Evolutionary conservation across 2,113 vertebrate genomes (phyloP).

Genomic region (Albula goreensis): DNA sequence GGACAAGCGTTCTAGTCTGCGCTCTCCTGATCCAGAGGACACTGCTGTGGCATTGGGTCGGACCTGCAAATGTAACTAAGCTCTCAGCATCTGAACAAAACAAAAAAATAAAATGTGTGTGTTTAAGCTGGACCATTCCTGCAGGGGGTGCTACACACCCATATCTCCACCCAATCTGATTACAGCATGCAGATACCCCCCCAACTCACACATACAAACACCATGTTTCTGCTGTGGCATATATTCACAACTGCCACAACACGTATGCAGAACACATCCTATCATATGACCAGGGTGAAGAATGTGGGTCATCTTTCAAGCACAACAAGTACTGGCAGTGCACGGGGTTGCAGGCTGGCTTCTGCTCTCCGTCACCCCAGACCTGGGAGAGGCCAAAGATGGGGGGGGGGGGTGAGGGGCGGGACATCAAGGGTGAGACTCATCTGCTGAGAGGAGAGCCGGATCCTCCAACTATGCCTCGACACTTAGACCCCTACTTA

Average conservation of each 20-base stretch:
- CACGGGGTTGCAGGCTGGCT: neutral
- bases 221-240: constrained; percentile 17
- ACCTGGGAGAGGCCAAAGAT: neutral
- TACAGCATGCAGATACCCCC: neutral
- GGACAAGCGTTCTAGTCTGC: too few relatives aligned
- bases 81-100: neutral
- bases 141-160: neutral
- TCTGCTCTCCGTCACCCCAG: neutral
- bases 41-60: too few relatives aligned
- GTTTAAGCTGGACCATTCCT: neutral
- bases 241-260: constrained; percentile 1
- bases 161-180: neutral
- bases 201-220: neutral
- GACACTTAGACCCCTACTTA: too few relatives aligned
- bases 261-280: constrained; percentile 10
- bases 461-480: too few relatives aligned
- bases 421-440: neutral
- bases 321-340: neutral
- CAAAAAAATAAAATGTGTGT: neutral
- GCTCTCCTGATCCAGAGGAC: too few relatives aligned
- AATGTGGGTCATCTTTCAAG: constrained; percentile 24
- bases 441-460: neutral
- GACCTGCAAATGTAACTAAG: too few relatives aligned
- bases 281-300: constrained; percentile 14
- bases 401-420: neutral